Evolutionary conservation across 2,888 invertebrate species (phyloP).

Genomic region (Ectemnius cavifrons): DNA sequence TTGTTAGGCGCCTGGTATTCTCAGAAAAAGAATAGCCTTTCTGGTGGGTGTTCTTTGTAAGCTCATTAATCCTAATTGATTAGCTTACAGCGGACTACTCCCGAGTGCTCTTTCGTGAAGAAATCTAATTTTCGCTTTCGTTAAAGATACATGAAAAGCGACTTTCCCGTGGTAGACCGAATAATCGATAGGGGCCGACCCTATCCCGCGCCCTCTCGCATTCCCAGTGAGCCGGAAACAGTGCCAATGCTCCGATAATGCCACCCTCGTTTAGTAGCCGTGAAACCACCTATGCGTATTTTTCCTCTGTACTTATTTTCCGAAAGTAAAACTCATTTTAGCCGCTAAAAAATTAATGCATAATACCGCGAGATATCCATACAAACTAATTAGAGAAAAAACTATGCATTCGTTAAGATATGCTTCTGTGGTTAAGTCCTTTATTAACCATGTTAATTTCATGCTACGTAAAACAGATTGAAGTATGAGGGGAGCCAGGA

Average conservation of each 20-base stretch:
- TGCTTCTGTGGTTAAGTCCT: neutral
- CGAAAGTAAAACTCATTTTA: too few relatives aligned
- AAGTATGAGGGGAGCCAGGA: neutral
- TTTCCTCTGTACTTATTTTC: too few relatives aligned
- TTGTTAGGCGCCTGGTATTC: neutral
- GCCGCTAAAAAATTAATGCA: too few relatives aligned
- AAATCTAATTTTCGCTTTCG: constrained; percentile 49
- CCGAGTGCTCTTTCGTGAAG: constrained; percentile 20
- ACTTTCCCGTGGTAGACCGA: constrained; percentile 44
- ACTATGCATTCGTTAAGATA: too few relatives aligned
- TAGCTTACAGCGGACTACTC: neutral
- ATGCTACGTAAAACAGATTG: neutral
- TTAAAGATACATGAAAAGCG: constrained; percentile 53
- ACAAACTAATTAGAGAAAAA: too few relatives aligned
- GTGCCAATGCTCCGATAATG: constrained; percentile 49
- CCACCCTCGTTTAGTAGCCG: constrained; percentile 37
- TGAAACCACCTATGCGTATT: constrained; percentile 18
- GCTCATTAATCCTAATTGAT: constrained; percentile 9
- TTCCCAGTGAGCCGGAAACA: constrained; percentile 58
- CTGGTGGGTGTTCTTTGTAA: neutral
- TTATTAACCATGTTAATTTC: neutral
- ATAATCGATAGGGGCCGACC: constrained; percentile 59
- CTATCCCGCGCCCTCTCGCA: constrained; percentile 48
- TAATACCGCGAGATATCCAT: too few relatives aligned
- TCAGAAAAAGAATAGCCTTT: too few relatives aligned